Evolutionary conservation across 2,113 vertebrate genomes (phyloP).

Genomic region (Strix aluco): DNA sequence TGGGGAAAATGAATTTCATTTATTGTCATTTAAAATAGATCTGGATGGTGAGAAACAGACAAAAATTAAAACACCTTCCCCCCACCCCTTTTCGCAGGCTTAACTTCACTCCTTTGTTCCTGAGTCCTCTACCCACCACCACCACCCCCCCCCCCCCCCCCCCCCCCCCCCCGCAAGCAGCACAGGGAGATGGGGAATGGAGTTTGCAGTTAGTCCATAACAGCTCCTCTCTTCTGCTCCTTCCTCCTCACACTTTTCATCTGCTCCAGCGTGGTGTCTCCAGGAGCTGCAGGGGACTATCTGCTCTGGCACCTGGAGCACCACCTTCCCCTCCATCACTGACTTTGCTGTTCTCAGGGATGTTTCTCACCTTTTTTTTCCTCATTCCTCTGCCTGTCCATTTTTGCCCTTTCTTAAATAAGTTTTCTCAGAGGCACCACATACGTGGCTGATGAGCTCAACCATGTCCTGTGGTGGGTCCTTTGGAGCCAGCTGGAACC

Average conservation of each 20-base stretch:
- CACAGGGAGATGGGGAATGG: neutral
- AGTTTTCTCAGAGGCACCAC: too few relatives aligned
- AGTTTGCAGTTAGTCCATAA: neutral
- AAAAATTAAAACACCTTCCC: neutral
- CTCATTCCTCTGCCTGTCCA: neutral
- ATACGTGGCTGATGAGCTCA: too few relatives aligned
- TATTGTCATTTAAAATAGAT: neutral
- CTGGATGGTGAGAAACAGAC: neutral
- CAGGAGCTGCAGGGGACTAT: neutral
- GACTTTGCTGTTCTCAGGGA: neutral
- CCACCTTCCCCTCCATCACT: neutral
- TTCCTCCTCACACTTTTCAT: neutral
- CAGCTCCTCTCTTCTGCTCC: rapidly evolving
- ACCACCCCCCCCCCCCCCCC: too few relatives aligned
- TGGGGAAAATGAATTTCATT: neutral
- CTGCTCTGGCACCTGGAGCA: neutral
- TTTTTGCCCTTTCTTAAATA: neutral
- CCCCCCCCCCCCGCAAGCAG: too few relatives aligned
- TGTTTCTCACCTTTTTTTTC: neutral
- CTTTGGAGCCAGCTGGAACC: neutral
- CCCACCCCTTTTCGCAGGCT: neutral
- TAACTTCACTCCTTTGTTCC: rapidly evolving
- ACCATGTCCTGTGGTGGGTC: neutral
- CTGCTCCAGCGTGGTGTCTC: neutral
- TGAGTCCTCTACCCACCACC: neutral